A percentile compares a stretch with the other conserved stretches of the same genome.
phyloP scores from a whole-genome alignment of 2,888 invertebrate species.

The Ophion costatus region DNA sequence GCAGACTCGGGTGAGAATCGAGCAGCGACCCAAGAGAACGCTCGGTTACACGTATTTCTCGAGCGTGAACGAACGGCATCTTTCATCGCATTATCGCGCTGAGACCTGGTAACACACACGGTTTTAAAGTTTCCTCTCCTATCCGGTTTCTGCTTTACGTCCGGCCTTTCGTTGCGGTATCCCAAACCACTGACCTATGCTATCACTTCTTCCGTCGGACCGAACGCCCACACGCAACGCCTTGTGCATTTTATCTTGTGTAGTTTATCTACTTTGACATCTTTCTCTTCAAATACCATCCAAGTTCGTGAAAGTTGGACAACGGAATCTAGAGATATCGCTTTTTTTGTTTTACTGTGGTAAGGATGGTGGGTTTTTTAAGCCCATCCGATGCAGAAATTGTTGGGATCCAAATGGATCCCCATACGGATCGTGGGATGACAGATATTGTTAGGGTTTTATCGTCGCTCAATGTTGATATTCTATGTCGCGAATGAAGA shows the following conservation, averaged over 20 bases:
- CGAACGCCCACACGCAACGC: neutral
- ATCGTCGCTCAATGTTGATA: too few species aligned
- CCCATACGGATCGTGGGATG: too few species aligned
- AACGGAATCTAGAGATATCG: neutral
- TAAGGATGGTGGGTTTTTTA: too few species aligned
- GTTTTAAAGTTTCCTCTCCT: constrained; percentile 56
- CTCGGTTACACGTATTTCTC: constrained; percentile 79
- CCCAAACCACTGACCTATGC: constrained; percentile 37
- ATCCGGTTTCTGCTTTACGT: constrained; percentile 43
- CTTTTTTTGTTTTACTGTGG: too few species aligned
- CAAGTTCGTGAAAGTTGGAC: neutral
- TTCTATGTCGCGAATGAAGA: too few species aligned
- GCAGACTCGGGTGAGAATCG: constrained; percentile 67
- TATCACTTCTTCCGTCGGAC: constrained; percentile 24
- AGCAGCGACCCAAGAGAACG: constrained; percentile 73
- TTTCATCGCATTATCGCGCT: constrained; percentile 82
- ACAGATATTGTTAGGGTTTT: too few species aligned
- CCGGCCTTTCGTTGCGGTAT: constrained; percentile 35
- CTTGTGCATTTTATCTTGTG: neutral
- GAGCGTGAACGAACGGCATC: constrained; percentile 82
- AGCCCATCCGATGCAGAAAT: too few species aligned
- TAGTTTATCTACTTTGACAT: constrained; percentile 7
- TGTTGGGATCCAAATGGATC: too few species aligned
- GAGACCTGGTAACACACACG: constrained; percentile 79
- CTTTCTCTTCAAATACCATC: constrained; percentile 10